These are phyloP conservation scores for Aix galericulata DNA, from an alignment of 2,113 vertebrate genomes.

Conservation along the genomic window DNA sequence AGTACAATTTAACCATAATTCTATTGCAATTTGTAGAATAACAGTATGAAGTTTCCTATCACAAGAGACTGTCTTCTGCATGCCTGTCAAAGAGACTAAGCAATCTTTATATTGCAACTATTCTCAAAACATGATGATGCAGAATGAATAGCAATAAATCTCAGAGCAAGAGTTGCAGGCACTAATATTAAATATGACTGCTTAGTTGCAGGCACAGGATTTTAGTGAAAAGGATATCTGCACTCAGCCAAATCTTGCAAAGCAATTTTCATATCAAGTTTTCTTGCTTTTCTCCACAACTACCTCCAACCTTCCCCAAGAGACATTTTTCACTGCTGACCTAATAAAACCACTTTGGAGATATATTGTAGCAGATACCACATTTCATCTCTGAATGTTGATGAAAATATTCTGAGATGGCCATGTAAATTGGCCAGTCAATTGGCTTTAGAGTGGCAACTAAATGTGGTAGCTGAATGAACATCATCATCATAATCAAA, in stretches of 20 bases:
- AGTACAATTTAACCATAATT: background rate
- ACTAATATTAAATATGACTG: background rate
- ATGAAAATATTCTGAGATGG: background rate
- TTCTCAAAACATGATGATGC: background rate
- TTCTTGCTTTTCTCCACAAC: background rate
- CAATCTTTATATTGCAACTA: background rate
- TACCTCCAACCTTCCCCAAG: background rate
- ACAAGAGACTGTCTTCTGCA: background rate
- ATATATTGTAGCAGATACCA: background rate
- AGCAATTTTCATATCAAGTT: background rate
- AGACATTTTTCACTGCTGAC: background rate
- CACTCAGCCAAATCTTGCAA: background rate
- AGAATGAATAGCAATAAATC: background rate
- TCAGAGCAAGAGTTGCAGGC: background rate
- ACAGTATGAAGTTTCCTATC: background rate
- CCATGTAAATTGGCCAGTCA: background rate
- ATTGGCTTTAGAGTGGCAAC: background rate
- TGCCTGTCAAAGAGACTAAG: background rate
- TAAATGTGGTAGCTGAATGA: background rate
- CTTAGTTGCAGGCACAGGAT: background rate
- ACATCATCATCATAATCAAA: background rate
- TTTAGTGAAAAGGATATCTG: background rate
- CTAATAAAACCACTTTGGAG: background rate
- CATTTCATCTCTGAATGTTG: background rate
- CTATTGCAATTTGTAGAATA: background rate